Evolutionary conservation across 2,113 vertebrate species (phyloP).

Genomic region (Rostratula benghalensis): DNA sequence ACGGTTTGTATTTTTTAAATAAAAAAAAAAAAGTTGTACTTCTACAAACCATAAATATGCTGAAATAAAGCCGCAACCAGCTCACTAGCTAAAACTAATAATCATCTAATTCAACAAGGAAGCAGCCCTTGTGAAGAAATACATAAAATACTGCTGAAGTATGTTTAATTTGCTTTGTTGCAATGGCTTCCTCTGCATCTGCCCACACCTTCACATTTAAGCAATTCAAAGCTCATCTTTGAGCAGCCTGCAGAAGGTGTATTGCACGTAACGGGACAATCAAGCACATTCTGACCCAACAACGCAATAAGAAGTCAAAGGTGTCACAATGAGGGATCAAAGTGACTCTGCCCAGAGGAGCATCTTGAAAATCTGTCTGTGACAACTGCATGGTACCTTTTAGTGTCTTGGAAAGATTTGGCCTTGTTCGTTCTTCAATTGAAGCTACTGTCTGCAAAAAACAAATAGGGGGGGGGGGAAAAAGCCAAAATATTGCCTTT

Average conservation of each 20-base stretch:
- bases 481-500: not conserved
- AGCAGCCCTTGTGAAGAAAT: not conserved
- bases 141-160: not conserved
- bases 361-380: not conserved
- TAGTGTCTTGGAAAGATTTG: slow-evolving; percentile 91
- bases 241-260: not conserved
- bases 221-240: not conserved
- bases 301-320: not conserved
- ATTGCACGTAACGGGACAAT: not conserved
- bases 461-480: not conserved
- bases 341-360: not conserved
- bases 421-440: slow-evolving; percentile 91
- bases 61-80: not conserved
- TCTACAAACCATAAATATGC: not conserved
- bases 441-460: slow-evolving; percentile 84
- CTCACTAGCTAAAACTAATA: not conserved
- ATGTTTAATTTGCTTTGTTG: not conserved
- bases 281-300: not conserved
- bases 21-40: not conserved
- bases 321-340: not conserved
- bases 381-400: slow-evolving; percentile 77
- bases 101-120: not conserved
- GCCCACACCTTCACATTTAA: not conserved
- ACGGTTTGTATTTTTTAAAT: not conserved
- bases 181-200: not conserved